A percentile compares a stretch with the other conserved stretches of the same genome.
These are phyloP conservation scores for Hyaena hyaena DNA, from an alignment of 2,113 vertebrate genomes.

Conservation along the genomic window DNA sequence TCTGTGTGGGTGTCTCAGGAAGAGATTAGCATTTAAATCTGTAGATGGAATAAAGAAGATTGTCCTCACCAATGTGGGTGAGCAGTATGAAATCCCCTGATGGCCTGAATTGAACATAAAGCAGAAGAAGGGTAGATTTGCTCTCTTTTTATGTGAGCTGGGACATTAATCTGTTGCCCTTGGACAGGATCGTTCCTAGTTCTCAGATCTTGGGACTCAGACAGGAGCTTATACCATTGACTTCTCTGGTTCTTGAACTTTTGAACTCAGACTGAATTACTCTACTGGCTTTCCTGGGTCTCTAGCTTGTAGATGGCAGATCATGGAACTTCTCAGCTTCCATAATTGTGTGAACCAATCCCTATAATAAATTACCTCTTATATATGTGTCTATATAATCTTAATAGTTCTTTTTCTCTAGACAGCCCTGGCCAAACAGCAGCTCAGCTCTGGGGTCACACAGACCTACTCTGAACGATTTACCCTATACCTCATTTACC, in stretches of 20 bases:
- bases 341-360: neutral
- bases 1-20: neutral
- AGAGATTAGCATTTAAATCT: neutral
- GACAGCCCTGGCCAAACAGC: neutral
- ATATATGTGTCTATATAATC: neutral
- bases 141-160: neutral
- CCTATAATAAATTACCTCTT: neutral
- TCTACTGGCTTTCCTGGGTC: neutral
- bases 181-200: neutral
- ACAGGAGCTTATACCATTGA: neutral
- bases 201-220: neutral
- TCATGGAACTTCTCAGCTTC: neutral
- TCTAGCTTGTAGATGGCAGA: neutral
- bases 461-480: neutral
- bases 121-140: accelerated
- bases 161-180: neutral
- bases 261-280: neutral
- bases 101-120: neutral
- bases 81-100: neutral
- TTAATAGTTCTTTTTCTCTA: neutral
- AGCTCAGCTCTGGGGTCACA: neutral
- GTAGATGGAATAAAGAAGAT: neutral
- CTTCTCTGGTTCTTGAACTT: neutral
- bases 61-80: neutral
- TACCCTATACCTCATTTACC: neutral